phyloP scores from a whole-genome alignment of 2,113 vertebrate species.

The Pteronura brasiliensis region DNA sequence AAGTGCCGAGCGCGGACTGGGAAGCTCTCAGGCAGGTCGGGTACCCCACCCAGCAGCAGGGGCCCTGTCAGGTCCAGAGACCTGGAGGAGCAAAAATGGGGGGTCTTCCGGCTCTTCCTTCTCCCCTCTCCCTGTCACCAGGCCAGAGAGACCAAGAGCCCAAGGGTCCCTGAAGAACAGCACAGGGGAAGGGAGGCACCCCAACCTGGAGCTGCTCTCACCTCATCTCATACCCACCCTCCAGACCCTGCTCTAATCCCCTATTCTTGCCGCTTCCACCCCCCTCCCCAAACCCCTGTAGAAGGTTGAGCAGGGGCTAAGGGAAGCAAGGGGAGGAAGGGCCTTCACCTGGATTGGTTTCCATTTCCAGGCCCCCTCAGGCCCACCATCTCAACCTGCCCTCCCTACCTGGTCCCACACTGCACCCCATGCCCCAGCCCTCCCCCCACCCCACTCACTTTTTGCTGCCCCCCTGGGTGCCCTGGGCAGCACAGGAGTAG shows the following conservation, averaged over 20 bases:
- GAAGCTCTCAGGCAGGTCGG: constrained; percentile 93
- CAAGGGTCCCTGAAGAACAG: neutral
- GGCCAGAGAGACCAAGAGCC: neutral
- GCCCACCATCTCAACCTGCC: neutral
- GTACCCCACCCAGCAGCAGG: constrained; percentile 92
- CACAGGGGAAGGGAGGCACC: neutral
- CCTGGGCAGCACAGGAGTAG: constrained; percentile 94
- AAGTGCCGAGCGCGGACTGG: constrained; percentile 91
- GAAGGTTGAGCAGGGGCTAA: neutral
- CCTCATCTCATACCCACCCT: neutral
- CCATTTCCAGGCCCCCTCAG: neutral
- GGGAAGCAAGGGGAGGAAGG: neutral
- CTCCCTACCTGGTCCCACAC: neutral
- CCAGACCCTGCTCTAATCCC: neutral
- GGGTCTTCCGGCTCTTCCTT: neutral
- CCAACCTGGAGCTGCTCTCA: neutral
- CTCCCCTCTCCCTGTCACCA: neutral
- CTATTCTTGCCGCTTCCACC: rapidly evolving
- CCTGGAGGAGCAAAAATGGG: constrained; percentile 70
- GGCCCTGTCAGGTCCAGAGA: constrained; percentile 96
- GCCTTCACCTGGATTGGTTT: neutral
- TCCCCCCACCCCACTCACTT: constrained; percentile 85
- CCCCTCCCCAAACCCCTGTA: neutral
- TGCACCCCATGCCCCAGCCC: neutral
- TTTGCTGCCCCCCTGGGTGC: constrained; percentile 94